Evolutionary conservation across 1,140 invertebrate genomes (phyloP), one percentile per base, ranked within the genome.

Genomic region (Holcopasites calliopsidis): DNA sequence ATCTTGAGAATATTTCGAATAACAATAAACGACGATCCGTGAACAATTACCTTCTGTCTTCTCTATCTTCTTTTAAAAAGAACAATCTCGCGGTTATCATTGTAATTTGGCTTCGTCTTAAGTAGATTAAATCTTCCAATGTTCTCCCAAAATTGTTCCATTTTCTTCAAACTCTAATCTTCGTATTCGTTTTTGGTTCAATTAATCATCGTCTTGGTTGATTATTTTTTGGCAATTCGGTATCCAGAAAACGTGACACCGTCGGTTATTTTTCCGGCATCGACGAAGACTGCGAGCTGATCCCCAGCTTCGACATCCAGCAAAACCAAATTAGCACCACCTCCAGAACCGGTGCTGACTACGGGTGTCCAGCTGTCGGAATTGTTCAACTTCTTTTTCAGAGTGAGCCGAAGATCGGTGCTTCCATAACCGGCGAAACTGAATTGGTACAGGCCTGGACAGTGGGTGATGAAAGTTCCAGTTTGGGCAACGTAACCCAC

Each of bases 381-480:
- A 62, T 90, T 88, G 21, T 85, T 87, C 7, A 77, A 40, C 83
- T 91, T 92, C 55, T 82, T 84, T 81, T 91, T 92, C 47, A 92
- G 62, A 26, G 85, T 88, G 6, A 92, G 65, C n/a, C 77, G 79
- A 50, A 92, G 70, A 50, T 90, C 88, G 44, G 76, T 69, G 57
- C 85, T 87, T 21, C 90, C 90, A 58, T 90, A 90, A 16, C 89
- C 92, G 21, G 91, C 88, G 76, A 92, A 93, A 40, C 90, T 90
- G 81, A 93, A 92, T 72, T 92, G 92, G 71, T 93, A 93, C 11
- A 92, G 86, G 38, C 92, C 92, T 18, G 93, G 92, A 79, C 92
- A 93, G 76, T 92, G 90, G 1, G 90, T 91, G 31, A 91, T 92
- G 80, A 93, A 93, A 35, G 91, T 90, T 31, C 92, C 92, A 7